These are phyloP conservation scores for Cantharis flavilabris DNA, from an alignment of 2,888 invertebrate species.

Conservation along the genomic window DNA sequence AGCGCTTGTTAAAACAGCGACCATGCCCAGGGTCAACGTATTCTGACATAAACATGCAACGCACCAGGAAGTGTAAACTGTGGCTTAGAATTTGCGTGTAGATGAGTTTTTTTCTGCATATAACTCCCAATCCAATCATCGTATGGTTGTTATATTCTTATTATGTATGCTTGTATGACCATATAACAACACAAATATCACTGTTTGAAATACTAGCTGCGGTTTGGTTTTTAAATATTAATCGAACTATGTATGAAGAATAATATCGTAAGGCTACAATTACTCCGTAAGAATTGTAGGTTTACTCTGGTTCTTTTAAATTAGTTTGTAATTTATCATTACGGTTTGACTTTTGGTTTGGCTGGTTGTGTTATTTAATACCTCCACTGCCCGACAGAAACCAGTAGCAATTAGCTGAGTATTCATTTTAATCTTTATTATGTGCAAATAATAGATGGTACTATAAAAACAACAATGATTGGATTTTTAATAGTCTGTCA, in stretches of 20 bases:
- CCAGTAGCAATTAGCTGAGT: conserved; percentile 14
- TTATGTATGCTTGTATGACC: conserved; percentile 19
- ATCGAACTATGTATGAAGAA: neutral
- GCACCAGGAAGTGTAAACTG: conserved; percentile 38
- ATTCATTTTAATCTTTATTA: conserved; percentile 5
- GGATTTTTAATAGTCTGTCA: conserved; percentile 37
- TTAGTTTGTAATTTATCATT: conserved; percentile 2
- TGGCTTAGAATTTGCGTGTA: conserved; percentile 37
- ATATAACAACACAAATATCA: conserved; percentile 28
- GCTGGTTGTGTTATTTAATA: neutral
- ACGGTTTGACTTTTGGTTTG: neutral
- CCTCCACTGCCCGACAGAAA: neutral
- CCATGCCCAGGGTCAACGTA: conserved; percentile 44
- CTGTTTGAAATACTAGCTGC: conserved; percentile 22
- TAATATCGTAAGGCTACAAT: neutral
- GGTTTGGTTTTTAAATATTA: conserved; percentile 12
- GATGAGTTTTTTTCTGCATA: conserved; percentile 32
- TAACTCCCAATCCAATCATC: conserved; percentile 33
- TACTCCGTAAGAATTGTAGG: neutral
- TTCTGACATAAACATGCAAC: conserved; percentile 41
- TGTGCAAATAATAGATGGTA: conserved; percentile 15
- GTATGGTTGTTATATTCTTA: conserved; percentile 27
- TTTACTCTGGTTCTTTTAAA: neutral
- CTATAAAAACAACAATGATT: conserved; percentile 30
- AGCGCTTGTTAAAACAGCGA: conserved; percentile 21